Evolutionary conservation across 2,888 invertebrate species (phyloP).

Genomic region (Gymnosoma rotundatum): DNA sequence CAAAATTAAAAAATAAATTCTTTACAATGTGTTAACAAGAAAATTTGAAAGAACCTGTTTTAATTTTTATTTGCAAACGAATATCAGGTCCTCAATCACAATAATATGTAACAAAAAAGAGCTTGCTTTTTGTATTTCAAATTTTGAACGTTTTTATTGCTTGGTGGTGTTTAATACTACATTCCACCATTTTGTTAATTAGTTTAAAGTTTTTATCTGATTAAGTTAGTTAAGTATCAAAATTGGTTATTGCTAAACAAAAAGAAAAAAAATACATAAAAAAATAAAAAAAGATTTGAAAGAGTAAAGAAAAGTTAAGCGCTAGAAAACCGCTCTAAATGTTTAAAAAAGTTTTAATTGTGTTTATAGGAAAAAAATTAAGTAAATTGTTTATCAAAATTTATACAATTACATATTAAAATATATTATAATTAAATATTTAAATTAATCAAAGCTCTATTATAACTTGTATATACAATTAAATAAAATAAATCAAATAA

Average conservation of each 20-base stretch:
- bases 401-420: constrained; percentile 47
- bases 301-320: constrained; percentile 4
- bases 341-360: constrained; percentile 15
- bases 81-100: constrained; percentile 7
- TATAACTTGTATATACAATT: constrained; percentile 64
- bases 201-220: constrained; percentile 53
- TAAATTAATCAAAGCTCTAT: constrained; percentile 37
- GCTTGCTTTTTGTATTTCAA: constrained; percentile 1
- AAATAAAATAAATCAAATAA: constrained; percentile 27
- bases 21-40: constrained; percentile 1
- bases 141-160: constrained; percentile 25
- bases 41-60: neutral
- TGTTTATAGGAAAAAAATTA: neutral
- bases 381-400: constrained; percentile 59
- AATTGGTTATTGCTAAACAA: constrained; percentile 51
- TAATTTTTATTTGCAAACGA: neutral
- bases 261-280: no score
- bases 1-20: neutral
- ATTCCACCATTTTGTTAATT: constrained; percentile 66
- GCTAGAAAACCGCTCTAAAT: constrained; percentile 3
- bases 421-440: constrained; percentile 6
- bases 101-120: neutral
- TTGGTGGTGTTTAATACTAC: constrained; percentile 44
- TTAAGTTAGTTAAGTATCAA: constrained; percentile 61
- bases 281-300: neutral